Percentiles rank a stretch among this genome's conserved stretches.
Evolutionary conservation across 2,113 vertebrate genomes (phyloP).

Genomic region (Dicerorhinus sumatrensis): DNA sequence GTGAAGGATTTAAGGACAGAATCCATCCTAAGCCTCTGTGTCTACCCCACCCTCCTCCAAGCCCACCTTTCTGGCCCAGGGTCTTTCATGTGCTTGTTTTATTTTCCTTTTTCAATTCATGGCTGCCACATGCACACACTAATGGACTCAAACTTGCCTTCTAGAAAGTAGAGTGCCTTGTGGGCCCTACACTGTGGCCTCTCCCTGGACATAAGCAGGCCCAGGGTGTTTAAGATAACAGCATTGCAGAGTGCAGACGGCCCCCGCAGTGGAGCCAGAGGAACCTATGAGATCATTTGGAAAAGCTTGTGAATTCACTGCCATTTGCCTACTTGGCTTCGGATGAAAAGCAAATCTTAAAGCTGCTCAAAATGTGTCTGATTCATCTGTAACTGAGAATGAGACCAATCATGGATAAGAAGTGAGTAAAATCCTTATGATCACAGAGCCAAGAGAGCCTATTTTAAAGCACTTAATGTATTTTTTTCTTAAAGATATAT

Average conservation of each 20-base stretch:
- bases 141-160: conserved; percentile 55
- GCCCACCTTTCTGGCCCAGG: not conserved
- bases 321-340: conserved; percentile 81
- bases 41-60: not conserved
- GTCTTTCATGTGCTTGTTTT: conserved; percentile 69
- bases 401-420: conserved; percentile 86
- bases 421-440: conserved; percentile 85
- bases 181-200: conserved; percentile 23
- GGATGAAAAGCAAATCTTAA: conserved; percentile 84
- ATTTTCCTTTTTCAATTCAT: conserved; percentile 46
- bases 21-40: conserved; percentile 38
- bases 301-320: conserved; percentile 86
- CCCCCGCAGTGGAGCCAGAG: conserved; percentile 76
- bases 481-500: conserved; percentile 90
- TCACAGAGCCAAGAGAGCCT: conserved; percentile 86
- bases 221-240: conserved; percentile 72
- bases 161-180: conserved; percentile 44
- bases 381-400: conserved; percentile 84
- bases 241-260: conserved; percentile 39
- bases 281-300: conserved; percentile 79
- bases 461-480: conserved; percentile 90
- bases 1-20: conserved; percentile 71
- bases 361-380: conserved; percentile 84
- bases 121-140: not conserved
- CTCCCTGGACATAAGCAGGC: conserved; percentile 73